phyloP scores from a whole-genome alignment of 1,140 invertebrate species.

The Antheraea pernyi region DNA sequence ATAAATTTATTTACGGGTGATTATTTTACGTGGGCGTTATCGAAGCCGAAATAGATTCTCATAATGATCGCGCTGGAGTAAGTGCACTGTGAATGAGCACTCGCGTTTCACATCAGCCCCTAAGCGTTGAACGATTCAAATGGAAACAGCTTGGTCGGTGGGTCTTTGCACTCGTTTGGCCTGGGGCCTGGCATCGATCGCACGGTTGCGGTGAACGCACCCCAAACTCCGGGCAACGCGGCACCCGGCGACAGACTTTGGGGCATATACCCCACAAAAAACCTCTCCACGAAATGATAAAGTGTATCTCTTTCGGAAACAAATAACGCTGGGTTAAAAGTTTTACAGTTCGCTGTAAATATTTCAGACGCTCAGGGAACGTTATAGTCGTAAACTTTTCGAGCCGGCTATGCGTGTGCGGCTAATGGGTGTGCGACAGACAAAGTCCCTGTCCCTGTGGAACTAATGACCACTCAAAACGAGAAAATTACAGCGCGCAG shows the following conservation, averaged over 20 bases:
- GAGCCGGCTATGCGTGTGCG: constrained; percentile 46
- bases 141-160: constrained; percentile 43
- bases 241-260: constrained; percentile 43
- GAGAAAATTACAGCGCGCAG: constrained; percentile 62
- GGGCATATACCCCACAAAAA: constrained; percentile 35
- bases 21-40: constrained; percentile 19
- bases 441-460: constrained; percentile 56
- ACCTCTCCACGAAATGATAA: constrained; percentile 30
- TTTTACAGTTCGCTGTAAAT: background rate
- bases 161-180: constrained; percentile 41
- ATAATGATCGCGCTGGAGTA: background rate
- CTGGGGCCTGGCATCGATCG: constrained; percentile 60
- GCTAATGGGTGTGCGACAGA: constrained; percentile 61
- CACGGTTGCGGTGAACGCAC: constrained; percentile 59
- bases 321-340: background rate
- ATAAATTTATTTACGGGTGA: constrained; percentile 28
- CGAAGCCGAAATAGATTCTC: background rate
- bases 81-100: background rate
- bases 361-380: background rate
- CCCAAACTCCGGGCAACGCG: constrained; percentile 49
- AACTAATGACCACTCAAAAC: constrained; percentile 71
- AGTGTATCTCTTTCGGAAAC: constrained; percentile 1
- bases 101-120: constrained; percentile 1
- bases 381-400: constrained; percentile 22
- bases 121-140: constrained; percentile 37